phyloP scores from a whole-genome alignment of 1,140 invertebrate genomes.

The Drosophila leontia region DNA sequence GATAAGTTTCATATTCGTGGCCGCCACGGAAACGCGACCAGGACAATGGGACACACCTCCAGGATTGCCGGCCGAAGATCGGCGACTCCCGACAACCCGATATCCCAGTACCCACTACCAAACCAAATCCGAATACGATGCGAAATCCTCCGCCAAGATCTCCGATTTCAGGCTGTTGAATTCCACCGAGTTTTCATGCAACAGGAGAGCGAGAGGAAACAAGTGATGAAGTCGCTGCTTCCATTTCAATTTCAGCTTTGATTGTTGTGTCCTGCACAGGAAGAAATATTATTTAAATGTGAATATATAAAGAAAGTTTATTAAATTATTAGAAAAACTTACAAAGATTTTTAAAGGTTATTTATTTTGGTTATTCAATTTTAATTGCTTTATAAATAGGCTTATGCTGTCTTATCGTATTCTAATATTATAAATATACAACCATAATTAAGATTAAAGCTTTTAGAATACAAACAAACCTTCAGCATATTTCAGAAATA shows the following conservation, averaged over 20 bases:
- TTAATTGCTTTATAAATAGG: not conserved
- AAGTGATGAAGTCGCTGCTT: slow-evolving; percentile 85
- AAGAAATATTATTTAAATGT: not conserved
- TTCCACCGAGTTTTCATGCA: slow-evolving; percentile 64
- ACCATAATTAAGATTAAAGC: not conserved
- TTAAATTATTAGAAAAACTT: not conserved
- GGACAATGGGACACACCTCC: slow-evolving; percentile 80
- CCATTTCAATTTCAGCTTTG: slow-evolving; percentile 71
- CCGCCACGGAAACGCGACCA: slow-evolving; percentile 67
- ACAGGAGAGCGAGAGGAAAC: slow-evolving; percentile 78
- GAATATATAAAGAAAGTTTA: too few species aligned
- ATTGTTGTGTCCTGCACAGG: slow-evolving; percentile 67
- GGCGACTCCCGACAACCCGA: slow-evolving; percentile 66
- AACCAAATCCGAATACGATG: slow-evolving; percentile 13
- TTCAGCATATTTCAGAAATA: not conserved
- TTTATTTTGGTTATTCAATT: not conserved
- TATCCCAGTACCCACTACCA: slow-evolving; percentile 31
- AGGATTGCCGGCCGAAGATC: slow-evolving; percentile 38
- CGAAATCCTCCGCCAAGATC: slow-evolving; percentile 39
- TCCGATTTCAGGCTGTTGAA: slow-evolving; percentile 66
- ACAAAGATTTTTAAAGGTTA: not conserved
- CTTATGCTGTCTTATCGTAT: too few species aligned
- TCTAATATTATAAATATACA: not conserved
- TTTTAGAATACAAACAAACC: not conserved
- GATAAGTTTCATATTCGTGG: slow-evolving; percentile 76